Percentiles rank a stretch among this genome's conserved stretches.
phyloP scores from a whole-genome alignment of 2,797 vertebrate species.

The Scarus forsteni region DNA sequence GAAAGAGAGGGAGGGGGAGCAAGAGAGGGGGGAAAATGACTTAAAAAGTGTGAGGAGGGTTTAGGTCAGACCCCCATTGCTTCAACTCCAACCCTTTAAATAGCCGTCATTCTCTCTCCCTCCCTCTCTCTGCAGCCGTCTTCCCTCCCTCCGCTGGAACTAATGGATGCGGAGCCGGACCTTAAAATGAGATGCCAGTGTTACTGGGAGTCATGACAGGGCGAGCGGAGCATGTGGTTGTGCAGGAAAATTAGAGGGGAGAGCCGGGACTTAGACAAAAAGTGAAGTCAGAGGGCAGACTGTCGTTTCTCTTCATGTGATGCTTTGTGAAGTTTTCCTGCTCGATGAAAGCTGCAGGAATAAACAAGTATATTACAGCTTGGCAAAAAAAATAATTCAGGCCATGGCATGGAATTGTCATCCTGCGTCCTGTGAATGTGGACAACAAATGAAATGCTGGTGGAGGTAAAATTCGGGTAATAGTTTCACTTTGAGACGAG shows the following conservation, averaged over 20 bases:
- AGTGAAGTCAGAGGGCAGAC: conserved; percentile 48
- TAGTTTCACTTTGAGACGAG: no score
- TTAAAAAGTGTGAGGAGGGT: conserved; percentile 77
- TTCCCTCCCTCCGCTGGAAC: conserved; percentile 66
- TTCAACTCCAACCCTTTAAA: conserved; percentile 80
- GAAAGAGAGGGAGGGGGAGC: conserved; percentile 27
- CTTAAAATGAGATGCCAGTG: conserved; percentile 79
- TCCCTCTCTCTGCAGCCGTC: conserved; percentile 18
- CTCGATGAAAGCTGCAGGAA: conserved; percentile 9
- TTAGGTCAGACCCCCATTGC: conserved; percentile 78
- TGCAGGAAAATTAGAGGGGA: conserved; percentile 64
- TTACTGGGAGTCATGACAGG: conserved; percentile 68
- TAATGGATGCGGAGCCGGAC: conserved; percentile 69
- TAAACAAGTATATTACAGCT: neutral
- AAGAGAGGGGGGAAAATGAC: conserved; percentile 53
- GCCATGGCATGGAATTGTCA: no score
- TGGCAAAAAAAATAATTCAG: no score
- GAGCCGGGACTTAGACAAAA: conserved; percentile 53
- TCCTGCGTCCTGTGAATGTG: no score
- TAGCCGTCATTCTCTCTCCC: conserved; percentile 66
- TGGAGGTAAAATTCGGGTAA: no score
- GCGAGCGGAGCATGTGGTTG: conserved; percentile 53
- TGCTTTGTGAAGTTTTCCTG: conserved; percentile 27
- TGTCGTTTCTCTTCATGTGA: conserved; percentile 34
- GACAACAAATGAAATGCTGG: no score